These are phyloP conservation scores for Cheilosia scutellata DNA, from an alignment of 2,888 invertebrate species.

Conservation along the genomic window DNA sequence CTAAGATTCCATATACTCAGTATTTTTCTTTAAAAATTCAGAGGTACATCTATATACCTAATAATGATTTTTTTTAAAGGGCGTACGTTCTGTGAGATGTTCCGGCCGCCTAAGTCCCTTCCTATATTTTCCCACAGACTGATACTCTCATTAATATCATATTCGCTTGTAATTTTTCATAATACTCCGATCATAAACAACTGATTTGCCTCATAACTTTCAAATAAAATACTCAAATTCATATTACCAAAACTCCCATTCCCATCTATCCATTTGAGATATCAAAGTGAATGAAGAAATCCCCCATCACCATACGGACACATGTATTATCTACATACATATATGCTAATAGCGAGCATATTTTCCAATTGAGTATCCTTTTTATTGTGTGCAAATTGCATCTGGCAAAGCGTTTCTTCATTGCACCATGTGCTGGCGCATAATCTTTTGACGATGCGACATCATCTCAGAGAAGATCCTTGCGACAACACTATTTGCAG, in stretches of 20 bases:
- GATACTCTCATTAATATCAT: too few relatives aligned
- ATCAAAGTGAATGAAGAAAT: constrained; percentile 7
- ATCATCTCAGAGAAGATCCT: constrained; percentile 29
- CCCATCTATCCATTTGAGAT: not conserved
- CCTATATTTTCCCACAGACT: too few relatives aligned
- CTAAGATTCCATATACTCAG: too few relatives aligned
- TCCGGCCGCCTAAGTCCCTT: too few relatives aligned
- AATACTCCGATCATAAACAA: constrained; percentile 2
- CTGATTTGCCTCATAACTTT: constrained; percentile 14
- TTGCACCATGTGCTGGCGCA: constrained; percentile 3
- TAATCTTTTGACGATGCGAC: constrained; percentile 7
- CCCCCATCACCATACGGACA: not conserved
- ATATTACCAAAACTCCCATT: not conserved
- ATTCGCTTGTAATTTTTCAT: not conserved
- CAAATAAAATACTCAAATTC: constrained; percentile 17
- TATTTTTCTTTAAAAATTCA: too few relatives aligned
- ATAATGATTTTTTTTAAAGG: too few relatives aligned
- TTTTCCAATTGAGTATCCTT: constrained; percentile 37
- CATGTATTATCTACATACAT: constrained; percentile 13
- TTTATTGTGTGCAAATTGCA: constrained; percentile 77
- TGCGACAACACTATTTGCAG: constrained; percentile 9
- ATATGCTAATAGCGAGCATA: constrained; percentile 45
- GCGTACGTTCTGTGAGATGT: too few relatives aligned
- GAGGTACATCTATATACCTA: too few relatives aligned
- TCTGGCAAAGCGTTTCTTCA: constrained; percentile 11